phyloP scores from a whole-genome alignment of 2,797 vertebrate genomes.

The Rachycentron canadum region DNA sequence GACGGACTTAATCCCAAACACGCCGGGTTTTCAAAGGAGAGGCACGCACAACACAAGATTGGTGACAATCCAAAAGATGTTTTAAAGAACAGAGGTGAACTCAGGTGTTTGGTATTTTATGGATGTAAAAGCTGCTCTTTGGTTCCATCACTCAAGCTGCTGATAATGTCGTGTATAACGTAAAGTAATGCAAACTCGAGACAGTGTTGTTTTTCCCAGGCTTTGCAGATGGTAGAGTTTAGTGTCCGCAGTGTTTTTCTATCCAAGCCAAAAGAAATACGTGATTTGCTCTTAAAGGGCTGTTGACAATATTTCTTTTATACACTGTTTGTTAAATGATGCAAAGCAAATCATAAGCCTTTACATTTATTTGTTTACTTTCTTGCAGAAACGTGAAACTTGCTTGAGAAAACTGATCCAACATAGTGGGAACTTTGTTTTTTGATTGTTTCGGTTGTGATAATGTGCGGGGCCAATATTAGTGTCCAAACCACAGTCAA shows the following conservation, averaged over 20 bases:
- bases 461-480: not conserved
- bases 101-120: conserved; percentile 33
- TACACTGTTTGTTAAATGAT: not conserved
- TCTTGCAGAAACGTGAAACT: not conserved
- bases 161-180: not conserved
- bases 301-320: not conserved
- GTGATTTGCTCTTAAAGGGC: not conserved
- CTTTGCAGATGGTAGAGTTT: conserved; percentile 41
- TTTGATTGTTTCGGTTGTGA: not conserved
- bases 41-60: not conserved
- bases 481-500: not conserved
- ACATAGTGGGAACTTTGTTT: not conserved
- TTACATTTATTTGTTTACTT: not conserved
- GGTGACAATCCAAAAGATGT: conserved; percentile 32
- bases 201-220: not conserved
- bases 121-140: conserved; percentile 6
- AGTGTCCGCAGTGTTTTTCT: not conserved
- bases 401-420: no score
- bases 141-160: conserved; percentile 6
- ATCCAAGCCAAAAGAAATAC: not conserved
- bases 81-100: conserved; percentile 17
- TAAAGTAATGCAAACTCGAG: not conserved
- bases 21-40: conserved; percentile 15
- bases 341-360: no score
- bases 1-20: conserved; percentile 48